Evolutionary conservation across 2,888 invertebrate genomes (phyloP).

Genomic region (Lissonota sp.): DNA sequence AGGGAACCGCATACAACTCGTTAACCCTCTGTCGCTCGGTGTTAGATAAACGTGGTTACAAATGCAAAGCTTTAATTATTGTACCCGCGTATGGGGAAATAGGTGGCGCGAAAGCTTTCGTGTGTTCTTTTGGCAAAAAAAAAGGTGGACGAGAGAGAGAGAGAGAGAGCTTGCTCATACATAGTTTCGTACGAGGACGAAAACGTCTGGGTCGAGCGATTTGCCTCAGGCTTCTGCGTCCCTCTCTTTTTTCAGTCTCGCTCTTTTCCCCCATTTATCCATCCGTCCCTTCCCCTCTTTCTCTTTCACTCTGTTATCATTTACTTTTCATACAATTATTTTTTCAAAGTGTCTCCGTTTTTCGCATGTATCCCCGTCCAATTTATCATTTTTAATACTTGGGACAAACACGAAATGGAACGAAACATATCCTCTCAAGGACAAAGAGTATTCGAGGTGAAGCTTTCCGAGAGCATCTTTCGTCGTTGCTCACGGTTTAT

Average conservation of each 20-base stretch:
- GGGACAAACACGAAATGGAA: not conserved
- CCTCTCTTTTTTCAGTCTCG: slow-evolving; percentile 40
- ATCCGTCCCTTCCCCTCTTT: slow-evolving; percentile 22
- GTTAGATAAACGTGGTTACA: slow-evolving; percentile 71
- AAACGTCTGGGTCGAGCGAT: slow-evolving; percentile 6
- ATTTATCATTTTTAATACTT: slow-evolving; percentile 4
- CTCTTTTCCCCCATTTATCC: slow-evolving; percentile 29
- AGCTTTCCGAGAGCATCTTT: slow-evolving; percentile 12
- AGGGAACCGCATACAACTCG: slow-evolving; percentile 69
- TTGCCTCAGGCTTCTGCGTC: slow-evolving; percentile 26
- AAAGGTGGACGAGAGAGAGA: not conserved
- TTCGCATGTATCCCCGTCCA: not conserved
- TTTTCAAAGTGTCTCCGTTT: not conserved
- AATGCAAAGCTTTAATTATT: slow-evolving; percentile 73
- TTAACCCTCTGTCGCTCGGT: slow-evolving; percentile 59
- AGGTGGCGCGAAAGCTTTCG: slow-evolving; percentile 16
- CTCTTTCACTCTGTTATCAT: slow-evolving; percentile 2
- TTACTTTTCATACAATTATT: slow-evolving; percentile 15
- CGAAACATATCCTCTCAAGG: not conserved
- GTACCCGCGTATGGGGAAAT: slow-evolving; percentile 35
- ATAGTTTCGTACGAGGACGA: not conserved
- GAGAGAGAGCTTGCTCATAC: not conserved
- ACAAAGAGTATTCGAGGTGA: not conserved
- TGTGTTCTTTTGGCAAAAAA: slow-evolving; percentile 20
- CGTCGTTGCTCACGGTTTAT: slow-evolving; percentile 18